These are phyloP conservation scores for Macquaria ambigua DNA, from an alignment of 2,113 vertebrate genomes.

Conservation along the genomic window DNA sequence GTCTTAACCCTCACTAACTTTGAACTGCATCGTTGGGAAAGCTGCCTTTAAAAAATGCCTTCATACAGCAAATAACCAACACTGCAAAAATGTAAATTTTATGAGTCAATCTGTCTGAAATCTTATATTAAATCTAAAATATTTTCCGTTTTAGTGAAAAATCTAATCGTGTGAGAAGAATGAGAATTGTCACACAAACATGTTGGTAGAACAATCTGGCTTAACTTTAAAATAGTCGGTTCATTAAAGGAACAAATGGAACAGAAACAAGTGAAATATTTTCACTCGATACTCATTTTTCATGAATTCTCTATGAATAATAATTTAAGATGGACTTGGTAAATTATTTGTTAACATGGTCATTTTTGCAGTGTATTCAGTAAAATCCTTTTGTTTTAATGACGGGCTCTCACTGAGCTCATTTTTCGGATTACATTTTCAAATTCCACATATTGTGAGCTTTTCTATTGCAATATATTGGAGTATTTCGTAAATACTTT, in stretches of 20 bases:
- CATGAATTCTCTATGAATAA: not conserved
- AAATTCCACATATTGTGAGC: not conserved
- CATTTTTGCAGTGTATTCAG: conserved; percentile 24
- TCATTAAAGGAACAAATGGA: not conserved
- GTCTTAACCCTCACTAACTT: conserved; percentile 74
- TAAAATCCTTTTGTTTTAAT: not conserved
- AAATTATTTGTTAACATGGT: not conserved
- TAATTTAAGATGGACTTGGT: conserved; percentile 9
- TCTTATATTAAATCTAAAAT: not conserved
- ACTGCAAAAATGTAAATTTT: conserved; percentile 31
- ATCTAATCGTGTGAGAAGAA: not conserved
- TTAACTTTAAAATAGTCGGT: not conserved
- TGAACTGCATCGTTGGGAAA: conserved; percentile 25
- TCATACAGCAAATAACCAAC: conserved; percentile 35
- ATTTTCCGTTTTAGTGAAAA: conserved; percentile 10
- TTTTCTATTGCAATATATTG: not conserved
- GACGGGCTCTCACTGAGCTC: not conserved
- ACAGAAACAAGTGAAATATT: not conserved
- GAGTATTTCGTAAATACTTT: not conserved
- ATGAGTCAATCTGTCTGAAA: not conserved
- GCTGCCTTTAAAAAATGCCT: conserved; percentile 43
- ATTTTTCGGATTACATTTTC: not conserved
- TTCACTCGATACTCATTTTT: not conserved
- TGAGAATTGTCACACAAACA: not conserved
- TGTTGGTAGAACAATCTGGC: not conserved